phyloP scores from a whole-genome alignment of 1,140 invertebrate species.

The Pygmarrhopalites habei region DNA sequence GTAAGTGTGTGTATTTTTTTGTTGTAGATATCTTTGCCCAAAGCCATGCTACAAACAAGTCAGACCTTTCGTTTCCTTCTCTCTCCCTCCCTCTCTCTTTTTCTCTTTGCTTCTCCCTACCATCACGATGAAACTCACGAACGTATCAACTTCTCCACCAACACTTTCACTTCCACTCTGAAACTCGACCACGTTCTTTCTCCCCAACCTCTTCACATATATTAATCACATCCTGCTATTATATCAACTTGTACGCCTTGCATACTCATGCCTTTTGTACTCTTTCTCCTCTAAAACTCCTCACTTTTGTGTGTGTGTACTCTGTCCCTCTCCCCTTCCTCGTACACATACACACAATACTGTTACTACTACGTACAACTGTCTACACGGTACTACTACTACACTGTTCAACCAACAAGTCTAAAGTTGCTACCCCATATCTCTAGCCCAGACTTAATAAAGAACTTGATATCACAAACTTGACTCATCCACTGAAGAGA shows the following conservation, averaged over 20 bases:
- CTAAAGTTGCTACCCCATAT: too few species aligned
- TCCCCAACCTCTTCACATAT: conserved; percentile 20
- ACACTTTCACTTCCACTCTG: conserved; percentile 21
- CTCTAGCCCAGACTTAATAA: too few species aligned
- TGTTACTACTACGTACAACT: background rate
- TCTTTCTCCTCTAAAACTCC: too few species aligned
- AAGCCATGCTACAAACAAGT: background rate
- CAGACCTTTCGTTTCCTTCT: background rate
- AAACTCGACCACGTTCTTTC: conserved; percentile 22
- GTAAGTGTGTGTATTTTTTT: background rate
- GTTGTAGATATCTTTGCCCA: background rate
- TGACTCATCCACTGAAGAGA: too few species aligned
- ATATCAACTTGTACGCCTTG: conserved; percentile 15
- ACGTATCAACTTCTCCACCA: conserved; percentile 23
- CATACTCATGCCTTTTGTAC: too few species aligned
- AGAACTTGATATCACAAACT: too few species aligned
- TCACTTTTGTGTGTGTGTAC: too few species aligned
- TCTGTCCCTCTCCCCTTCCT: background rate
- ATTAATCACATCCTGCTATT: conserved; percentile 26
- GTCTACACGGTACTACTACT: too few species aligned
- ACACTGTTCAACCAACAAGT: too few species aligned
- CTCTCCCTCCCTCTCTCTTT: background rate
- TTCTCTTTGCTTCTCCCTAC: conserved; percentile 1
- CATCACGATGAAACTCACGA: conserved; percentile 16
- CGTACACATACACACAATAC: background rate